Evolutionary conservation across 2,888 invertebrate genomes (phyloP), one percentile per base, ranked within the genome.

Genomic region (Gisinianus flammeolus): DNA sequence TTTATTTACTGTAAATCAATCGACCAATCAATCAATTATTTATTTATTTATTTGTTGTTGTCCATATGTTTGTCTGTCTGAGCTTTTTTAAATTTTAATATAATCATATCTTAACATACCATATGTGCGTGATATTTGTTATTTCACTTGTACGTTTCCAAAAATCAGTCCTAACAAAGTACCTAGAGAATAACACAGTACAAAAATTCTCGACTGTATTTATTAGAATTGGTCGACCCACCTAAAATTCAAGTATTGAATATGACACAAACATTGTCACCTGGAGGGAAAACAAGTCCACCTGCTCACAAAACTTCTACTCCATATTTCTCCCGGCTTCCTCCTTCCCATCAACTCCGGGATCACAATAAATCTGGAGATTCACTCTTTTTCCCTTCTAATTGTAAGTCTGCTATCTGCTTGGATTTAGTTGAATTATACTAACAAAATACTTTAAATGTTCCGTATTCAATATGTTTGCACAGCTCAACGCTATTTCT

Each of bases 211-310:
- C n/a, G n/a, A n/a, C n/a, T n/a, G n/a, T n/a, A n/a, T n/a, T n/a
- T n/a, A n/a, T 6, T 30, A 76, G 76, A 70, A 70, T 44, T 76
- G 16, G 76, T 76, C 19, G 76, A 76, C 6, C 76, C 76, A n/a
- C 76, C 76, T 10, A 76, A 69, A 62, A 58, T 69, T 24, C 56
- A 52, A 16, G 22, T 35, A 31, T 52, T 69, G 12, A 68, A 69
- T 44, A 52, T 52, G 52, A 22, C 75, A 2, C 76, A 76, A 31
- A 58, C n/a, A 5, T 54, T 76, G 16, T 22, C 56, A 3, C 6
- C 68, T 6, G 58, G 44, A 19, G 68, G 52, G 31, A 19, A 66
- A 6, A 35, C 69, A 19, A 68, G 56, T 22, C 5, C 52, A 24
- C 68, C 56, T 12, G n/a, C 56, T 1, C 52, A 44, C 26, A 26